Conservation (phyloP, 2,113 vertebrate species). For the Cochlearius cochlearius region DNA sequence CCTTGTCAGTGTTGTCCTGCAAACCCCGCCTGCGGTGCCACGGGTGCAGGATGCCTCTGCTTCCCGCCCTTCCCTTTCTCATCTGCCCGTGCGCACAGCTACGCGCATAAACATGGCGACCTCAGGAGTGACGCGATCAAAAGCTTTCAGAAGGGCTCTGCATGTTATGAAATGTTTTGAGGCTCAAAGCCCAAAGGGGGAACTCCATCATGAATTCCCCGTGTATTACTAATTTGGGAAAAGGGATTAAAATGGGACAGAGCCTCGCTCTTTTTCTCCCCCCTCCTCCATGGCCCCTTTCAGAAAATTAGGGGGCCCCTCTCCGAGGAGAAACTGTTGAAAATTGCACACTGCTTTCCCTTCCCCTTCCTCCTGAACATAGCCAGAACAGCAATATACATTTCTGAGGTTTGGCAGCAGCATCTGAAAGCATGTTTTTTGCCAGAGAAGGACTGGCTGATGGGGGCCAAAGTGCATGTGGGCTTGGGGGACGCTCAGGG, state of each 20-base stretch:
- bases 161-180: conserved; percentile 43
- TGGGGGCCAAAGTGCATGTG: conserved; percentile 56
- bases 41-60: background rate
- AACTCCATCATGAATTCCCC: conserved; percentile 43
- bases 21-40: background rate
- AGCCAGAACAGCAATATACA: conserved; percentile 74
- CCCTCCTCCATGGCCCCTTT: conserved; percentile 59
- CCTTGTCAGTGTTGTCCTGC: background rate
- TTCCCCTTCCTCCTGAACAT: conserved; percentile 64
- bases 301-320: conserved; percentile 71
- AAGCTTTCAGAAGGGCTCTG: conserved; percentile 36
- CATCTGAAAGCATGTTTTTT: conserved; percentile 60
- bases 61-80: background rate
- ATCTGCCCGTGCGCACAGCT: background rate
- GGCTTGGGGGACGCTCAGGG: background rate
- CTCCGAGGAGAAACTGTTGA: conserved; percentile 66
- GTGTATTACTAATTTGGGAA: conserved; percentile 47
- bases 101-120: background rate
- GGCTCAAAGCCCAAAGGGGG: conserved; percentile 38
- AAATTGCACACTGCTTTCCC: conserved; percentile 63
- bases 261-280: background rate
- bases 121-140: background rate
- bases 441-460: conserved; percentile 57
- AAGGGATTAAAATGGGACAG: conserved; percentile 46
- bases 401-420: conserved; percentile 76